A percentile compares a stretch with the other conserved stretches of the same genome.
Evolutionary conservation across 2,797 vertebrate genomes (phyloP).

Genomic region (Characodon lateralis): DNA sequence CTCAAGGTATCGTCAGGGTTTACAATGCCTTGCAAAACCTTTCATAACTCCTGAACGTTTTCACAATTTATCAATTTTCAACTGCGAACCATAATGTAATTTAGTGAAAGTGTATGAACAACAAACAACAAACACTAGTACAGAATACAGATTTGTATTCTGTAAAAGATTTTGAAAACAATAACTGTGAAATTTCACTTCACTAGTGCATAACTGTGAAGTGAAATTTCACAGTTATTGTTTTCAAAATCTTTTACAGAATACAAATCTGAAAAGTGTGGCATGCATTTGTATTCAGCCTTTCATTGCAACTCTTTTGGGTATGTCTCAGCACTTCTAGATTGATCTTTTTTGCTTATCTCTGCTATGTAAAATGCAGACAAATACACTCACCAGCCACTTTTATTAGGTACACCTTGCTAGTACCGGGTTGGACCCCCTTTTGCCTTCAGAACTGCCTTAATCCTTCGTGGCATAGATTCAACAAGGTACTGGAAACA

Average conservation of each 20-base stretch:
- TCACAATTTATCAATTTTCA: neutral
- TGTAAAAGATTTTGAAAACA: no score
- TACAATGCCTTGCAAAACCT: conserved; percentile 8
- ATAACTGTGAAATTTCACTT: no score
- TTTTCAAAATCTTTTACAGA: neutral
- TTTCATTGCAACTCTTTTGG: neutral
- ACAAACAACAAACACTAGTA: neutral
- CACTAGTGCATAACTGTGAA: neutral
- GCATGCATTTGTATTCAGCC: neutral
- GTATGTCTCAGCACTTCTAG: neutral
- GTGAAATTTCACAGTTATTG: neutral
- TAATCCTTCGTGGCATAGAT: no score
- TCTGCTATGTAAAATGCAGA: no score
- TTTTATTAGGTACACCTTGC: no score
- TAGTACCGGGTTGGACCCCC: no score
- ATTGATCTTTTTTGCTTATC: neutral
- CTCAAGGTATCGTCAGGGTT: conserved; percentile 17
- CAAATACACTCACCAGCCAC: no score
- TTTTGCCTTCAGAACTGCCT: no score
- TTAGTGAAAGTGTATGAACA: neutral
- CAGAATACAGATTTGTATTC: no score
- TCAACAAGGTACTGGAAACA: no score
- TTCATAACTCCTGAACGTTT: neutral
- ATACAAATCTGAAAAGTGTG: neutral
- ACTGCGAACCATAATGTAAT: neutral